Conservation (phyloP, 2,888 invertebrate species). For the Cetonia aurata region DNA sequence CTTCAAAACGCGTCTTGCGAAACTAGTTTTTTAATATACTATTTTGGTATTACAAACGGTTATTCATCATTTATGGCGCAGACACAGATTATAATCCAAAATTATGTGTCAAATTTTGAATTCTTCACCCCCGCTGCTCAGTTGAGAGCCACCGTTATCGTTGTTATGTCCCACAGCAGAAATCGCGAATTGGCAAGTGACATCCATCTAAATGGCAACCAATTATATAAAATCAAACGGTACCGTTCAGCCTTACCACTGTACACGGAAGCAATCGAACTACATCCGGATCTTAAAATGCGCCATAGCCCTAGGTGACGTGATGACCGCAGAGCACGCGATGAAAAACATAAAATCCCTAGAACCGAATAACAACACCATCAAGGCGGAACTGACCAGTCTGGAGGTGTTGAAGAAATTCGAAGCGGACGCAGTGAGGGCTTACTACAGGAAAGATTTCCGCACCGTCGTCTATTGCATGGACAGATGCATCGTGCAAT, state of each 20-base stretch:
- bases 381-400: constrained; percentile 75
- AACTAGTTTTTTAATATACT: too few relatives aligned
- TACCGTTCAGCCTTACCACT: constrained; percentile 87
- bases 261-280: constrained; percentile 89
- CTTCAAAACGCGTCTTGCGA: too few relatives aligned
- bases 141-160: not conserved
- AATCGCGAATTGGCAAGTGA: constrained; percentile 14
- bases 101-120: constrained; percentile 43
- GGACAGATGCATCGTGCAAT: constrained; percentile 86
- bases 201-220: constrained; percentile 74
- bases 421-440: constrained; percentile 79
- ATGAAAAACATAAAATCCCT: constrained; percentile 76
- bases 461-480: constrained; percentile 90
- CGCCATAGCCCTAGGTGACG: constrained; percentile 83
- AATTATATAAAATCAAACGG: constrained; percentile 87
- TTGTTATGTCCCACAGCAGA: constrained; percentile 18
- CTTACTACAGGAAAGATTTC: constrained; percentile 82
- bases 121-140: not conserved
- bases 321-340: constrained; percentile 81
- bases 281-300: constrained; percentile 88
- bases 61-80: too few relatives aligned
- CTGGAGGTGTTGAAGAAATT: constrained; percentile 76
- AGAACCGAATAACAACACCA: constrained; percentile 74
- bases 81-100: constrained; percentile 44
- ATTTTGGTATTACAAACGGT: too few relatives aligned